Evolutionary conservation across 2,888 invertebrate species (phyloP).

Genomic region (Caenorhabditis becei): DNA sequence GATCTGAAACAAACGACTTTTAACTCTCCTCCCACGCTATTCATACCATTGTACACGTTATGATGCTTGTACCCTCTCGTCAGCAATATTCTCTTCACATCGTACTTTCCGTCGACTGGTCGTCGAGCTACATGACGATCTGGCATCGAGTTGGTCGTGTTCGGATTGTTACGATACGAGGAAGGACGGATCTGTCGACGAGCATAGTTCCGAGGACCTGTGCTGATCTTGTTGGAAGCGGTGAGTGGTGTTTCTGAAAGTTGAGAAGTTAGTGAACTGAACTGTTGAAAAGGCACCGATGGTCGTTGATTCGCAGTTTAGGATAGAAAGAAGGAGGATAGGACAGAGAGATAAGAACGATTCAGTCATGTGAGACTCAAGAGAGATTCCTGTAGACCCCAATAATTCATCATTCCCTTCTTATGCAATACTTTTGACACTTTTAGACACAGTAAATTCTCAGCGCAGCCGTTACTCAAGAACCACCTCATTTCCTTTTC

Average conservation of each 20-base stretch:
- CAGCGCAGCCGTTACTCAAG: too few species aligned
- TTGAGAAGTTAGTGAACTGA: constrained; percentile 8
- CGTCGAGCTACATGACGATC: constrained; percentile 44
- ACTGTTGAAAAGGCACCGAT: constrained; percentile 26
- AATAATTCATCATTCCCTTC: too few species aligned
- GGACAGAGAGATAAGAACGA: background rate
- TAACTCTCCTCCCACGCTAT: background rate
- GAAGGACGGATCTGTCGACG: constrained; percentile 58
- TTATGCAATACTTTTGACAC: too few species aligned
- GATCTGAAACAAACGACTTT: constrained; percentile 80
- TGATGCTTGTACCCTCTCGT: constrained; percentile 85
- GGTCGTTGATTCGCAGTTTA: constrained; percentile 35
- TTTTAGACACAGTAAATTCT: too few species aligned
- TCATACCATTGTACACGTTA: constrained; percentile 80
- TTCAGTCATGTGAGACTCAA: background rate
- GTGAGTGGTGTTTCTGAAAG: constrained; percentile 42
- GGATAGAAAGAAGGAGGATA: background rate
- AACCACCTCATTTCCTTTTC: too few species aligned
- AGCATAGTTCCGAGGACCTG: constrained; percentile 46
- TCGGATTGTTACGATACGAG: constrained; percentile 39
- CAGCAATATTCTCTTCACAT: constrained; percentile 84
- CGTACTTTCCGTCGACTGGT: constrained; percentile 33
- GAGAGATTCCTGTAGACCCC: too few species aligned
- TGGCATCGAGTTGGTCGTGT: constrained; percentile 52
- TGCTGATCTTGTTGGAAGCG: constrained; percentile 46